These are phyloP conservation scores for Araneus ventricosus DNA, from an alignment of 1,140 invertebrate species.

Conservation along the genomic window DNA sequence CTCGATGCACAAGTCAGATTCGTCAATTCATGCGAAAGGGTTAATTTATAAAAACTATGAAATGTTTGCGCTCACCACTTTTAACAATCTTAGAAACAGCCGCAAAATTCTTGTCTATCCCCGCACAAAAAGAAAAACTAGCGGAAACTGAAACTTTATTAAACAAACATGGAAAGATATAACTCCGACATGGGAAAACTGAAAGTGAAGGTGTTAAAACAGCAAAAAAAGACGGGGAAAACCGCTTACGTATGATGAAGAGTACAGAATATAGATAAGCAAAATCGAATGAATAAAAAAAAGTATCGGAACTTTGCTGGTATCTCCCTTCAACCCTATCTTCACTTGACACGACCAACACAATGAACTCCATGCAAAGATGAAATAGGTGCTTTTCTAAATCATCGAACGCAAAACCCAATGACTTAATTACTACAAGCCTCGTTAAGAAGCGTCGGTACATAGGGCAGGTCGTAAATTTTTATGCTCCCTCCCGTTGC, in stretches of 20 bases:
- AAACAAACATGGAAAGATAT: constrained; percentile 2
- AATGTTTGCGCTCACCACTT: no score
- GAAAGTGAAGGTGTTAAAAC: neutral
- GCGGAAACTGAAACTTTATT: neutral
- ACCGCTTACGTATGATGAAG: neutral
- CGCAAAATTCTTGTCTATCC: no score
- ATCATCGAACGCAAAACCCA: constrained; percentile 47
- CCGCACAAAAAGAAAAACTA: neutral
- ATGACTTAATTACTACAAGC: constrained; percentile 68
- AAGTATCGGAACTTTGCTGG: neutral
- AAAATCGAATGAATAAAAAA: constrained; percentile 7
- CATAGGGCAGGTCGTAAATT: constrained; percentile 56
- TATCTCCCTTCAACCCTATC: constrained; percentile 1
- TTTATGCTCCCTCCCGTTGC: constrained; percentile 50
- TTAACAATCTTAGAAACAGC: no score
- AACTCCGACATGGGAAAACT: neutral
- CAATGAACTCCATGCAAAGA: neutral
- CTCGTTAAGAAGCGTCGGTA: constrained; percentile 63
- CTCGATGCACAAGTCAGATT: no score
- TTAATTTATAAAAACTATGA: no score
- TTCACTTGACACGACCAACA: neutral
- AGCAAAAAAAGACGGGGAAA: neutral
- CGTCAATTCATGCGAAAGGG: no score
- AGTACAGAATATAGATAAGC: constrained; percentile 1
- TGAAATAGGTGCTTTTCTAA: constrained; percentile 56